phyloP scores from a whole-genome alignment of 2,797 vertebrate genomes.

The Danionella dracula region DNA sequence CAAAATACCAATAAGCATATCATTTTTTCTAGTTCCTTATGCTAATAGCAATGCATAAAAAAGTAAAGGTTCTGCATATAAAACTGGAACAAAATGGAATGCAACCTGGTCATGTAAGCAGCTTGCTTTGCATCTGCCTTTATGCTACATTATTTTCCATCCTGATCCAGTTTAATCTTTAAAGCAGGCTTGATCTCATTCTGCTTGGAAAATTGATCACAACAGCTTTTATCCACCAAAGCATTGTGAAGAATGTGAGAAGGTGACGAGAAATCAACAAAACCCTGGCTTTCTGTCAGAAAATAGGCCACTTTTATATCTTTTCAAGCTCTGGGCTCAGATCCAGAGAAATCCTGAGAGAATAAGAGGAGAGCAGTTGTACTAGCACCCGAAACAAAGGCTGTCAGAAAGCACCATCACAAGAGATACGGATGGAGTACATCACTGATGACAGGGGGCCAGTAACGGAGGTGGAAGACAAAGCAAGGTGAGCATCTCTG shows the following conservation, averaged over 20 bases:
- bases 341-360: conserved; percentile 60
- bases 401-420: conserved; percentile 34
- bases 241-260: background rate
- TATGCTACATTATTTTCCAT: background rate
- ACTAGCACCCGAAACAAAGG: conserved; percentile 14
- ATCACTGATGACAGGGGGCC: no score
- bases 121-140: background rate
- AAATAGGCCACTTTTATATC: conserved; percentile 69
- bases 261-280: conserved; percentile 8
- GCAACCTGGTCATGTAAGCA: background rate
- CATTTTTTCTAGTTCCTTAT: no score
- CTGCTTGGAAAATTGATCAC: background rate
- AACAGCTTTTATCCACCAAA: conserved; percentile 9
- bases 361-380: conserved; percentile 30
- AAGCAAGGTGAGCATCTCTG: background rate
- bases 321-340: conserved; percentile 62
- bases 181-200: conserved; percentile 11
- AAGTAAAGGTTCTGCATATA: no score
- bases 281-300: conserved; percentile 39
- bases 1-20: no score
- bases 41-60: no score
- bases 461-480: background rate
- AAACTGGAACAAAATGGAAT: background rate
- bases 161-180: conserved; percentile 7
- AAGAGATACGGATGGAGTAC: background rate